These are phyloP conservation scores for Euclidia mi DNA, from an alignment of 2,888 invertebrate genomes.

Conservation along the genomic window DNA sequence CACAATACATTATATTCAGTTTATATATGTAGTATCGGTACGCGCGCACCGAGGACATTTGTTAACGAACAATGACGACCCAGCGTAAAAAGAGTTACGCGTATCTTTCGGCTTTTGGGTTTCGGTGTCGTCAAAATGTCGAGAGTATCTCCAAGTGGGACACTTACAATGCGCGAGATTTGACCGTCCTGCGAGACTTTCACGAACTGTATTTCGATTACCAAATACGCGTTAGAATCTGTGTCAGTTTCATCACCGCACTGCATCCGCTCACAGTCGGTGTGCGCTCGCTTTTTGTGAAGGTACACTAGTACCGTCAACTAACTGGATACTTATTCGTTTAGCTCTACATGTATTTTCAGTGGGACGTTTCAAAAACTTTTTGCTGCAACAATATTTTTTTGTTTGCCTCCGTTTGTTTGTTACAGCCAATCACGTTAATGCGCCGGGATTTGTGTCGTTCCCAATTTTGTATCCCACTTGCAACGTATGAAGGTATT, in stretches of 20 bases:
- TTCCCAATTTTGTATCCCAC: neutral
- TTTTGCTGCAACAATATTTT: neutral
- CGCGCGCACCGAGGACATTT: conserved; percentile 67
- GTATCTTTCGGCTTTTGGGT: conserved; percentile 80
- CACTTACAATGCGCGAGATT: conserved; percentile 84
- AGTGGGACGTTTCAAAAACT: conserved; percentile 9
- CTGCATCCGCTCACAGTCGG: conserved; percentile 83
- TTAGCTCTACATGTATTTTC: conserved; percentile 35
- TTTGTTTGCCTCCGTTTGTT: neutral
- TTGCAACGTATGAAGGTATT: neutral
- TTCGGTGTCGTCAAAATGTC: conserved; percentile 85
- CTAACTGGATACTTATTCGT: conserved; percentile 52
- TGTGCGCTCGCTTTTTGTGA: conserved; percentile 74
- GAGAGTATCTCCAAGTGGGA: conserved; percentile 82
- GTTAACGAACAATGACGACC: conserved; percentile 74
- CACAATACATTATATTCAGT: conserved; percentile 69
- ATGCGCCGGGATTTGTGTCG: neutral
- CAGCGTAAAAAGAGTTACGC: conserved; percentile 75
- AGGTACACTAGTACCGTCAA: conserved; percentile 59
- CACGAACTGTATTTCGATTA: conserved; percentile 88
- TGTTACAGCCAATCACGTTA: neutral
- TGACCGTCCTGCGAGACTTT: conserved; percentile 88
- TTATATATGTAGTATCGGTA: conserved; percentile 72
- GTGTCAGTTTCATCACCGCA: conserved; percentile 89
- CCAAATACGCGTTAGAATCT: conserved; percentile 89